Evolutionary conservation across 2,888 invertebrate species (phyloP).

Genomic region (Temnothorax unifasciatus): DNA sequence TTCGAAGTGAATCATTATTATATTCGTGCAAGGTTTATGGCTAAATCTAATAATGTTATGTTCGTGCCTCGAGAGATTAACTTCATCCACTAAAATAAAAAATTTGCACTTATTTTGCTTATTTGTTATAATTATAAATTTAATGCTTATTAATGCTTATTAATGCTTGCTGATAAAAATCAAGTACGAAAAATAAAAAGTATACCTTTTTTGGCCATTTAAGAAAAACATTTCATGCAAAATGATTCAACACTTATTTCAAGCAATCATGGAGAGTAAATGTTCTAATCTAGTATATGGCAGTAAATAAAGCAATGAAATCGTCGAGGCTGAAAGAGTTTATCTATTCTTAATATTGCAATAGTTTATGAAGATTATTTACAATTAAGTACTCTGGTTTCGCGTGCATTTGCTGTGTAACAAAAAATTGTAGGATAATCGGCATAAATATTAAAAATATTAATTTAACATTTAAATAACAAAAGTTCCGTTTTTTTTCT

Average conservation of each 20-base stretch:
- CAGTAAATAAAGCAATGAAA: slow-evolving; percentile 18
- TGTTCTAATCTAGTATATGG: background rate
- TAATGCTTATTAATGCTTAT: background rate
- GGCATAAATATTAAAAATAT: background rate
- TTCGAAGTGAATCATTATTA: slow-evolving; percentile 68
- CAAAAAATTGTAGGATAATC: background rate
- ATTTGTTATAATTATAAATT: slow-evolving; percentile 17
- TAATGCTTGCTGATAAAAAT: background rate
- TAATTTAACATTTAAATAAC: slow-evolving; percentile 17
- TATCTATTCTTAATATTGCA: slow-evolving; percentile 54
- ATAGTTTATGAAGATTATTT: slow-evolving; percentile 62
- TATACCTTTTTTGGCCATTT: background rate
- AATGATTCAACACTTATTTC: slow-evolving; percentile 1
- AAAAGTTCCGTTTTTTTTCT: background rate
- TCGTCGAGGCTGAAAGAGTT: slow-evolving; percentile 28
- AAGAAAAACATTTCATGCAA: slow-evolving; percentile 5
- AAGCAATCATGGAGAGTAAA: background rate
- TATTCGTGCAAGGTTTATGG: slow-evolving; percentile 54
- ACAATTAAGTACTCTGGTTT: slow-evolving; percentile 64
- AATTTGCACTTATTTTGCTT: background rate
- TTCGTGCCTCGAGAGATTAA: slow-evolving; percentile 12
- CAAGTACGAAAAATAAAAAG: background rate
- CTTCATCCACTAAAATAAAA: background rate
- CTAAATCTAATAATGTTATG: slow-evolving; percentile 50
- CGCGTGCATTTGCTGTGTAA: slow-evolving; percentile 40